Evolutionary conservation across 1,140 invertebrate species (phyloP).

Genomic region (Drosophila subobscura): DNA sequence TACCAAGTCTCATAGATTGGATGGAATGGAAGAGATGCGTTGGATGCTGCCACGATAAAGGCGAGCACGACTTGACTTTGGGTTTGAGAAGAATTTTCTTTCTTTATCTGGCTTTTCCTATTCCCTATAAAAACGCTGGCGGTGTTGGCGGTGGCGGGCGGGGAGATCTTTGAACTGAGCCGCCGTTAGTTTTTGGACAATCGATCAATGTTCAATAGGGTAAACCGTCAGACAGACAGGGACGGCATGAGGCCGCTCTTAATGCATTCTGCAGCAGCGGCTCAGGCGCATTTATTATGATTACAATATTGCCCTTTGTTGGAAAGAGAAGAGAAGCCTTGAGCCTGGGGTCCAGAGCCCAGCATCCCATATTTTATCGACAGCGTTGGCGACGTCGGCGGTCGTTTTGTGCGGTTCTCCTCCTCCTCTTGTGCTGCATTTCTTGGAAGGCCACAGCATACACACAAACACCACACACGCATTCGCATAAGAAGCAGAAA

Average conservation of each 20-base stretch:
- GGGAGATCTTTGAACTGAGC: conserved; percentile 67
- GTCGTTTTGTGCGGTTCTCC: conserved; percentile 48
- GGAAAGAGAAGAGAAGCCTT: conserved; percentile 17
- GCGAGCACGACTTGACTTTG: conserved; percentile 72
- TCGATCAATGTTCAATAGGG: conserved; percentile 70
- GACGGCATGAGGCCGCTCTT: conserved; percentile 31
- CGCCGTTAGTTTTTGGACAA: conserved; percentile 74
- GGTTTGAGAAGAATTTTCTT: conserved; percentile 71
- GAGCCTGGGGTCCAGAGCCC: too few species aligned
- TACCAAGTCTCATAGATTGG: conserved; percentile 64
- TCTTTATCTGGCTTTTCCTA: conserved; percentile 6
- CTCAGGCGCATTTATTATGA: conserved; percentile 77
- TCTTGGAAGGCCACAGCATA: conserved; percentile 73
- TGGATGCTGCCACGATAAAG: conserved; percentile 47
- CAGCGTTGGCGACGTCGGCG: conserved; percentile 60
- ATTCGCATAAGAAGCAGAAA: conserved; percentile 2
- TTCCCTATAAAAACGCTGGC: conserved; percentile 48
- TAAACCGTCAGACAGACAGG: neutral
- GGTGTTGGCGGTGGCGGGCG: conserved; percentile 33
- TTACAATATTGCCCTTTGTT: conserved; percentile 81
- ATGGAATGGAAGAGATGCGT: conserved; percentile 26
- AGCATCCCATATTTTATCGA: conserved; percentile 49
- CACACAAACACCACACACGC: conserved; percentile 29
- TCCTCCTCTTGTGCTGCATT: conserved; percentile 55
- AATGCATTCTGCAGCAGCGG: conserved; percentile 63